Evolutionary conservation across 1,140 invertebrate species (phyloP).

Genomic region (Drosophila leontia): DNA sequence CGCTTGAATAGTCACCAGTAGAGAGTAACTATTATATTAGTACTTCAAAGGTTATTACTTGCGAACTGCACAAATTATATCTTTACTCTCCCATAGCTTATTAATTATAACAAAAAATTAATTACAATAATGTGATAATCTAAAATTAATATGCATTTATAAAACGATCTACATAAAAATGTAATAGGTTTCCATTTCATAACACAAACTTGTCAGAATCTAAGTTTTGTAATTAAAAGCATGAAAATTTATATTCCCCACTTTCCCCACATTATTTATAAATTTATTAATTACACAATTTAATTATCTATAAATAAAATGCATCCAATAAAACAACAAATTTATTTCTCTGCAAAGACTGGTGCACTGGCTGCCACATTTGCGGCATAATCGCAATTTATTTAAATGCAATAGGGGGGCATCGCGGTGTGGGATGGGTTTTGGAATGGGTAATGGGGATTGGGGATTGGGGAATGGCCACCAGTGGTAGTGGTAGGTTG

Average conservation of each 20-base stretch:
- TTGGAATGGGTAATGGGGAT: not conserved
- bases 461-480: slow-evolving; percentile 5
- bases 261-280: not conserved
- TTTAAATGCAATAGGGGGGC: slow-evolving; percentile 68
- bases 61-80: not conserved
- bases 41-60: not conserved
- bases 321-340: not conserved
- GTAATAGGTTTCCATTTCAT: not conserved
- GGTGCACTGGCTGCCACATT: slow-evolving; percentile 69
- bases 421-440: not conserved
- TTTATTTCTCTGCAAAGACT: slow-evolving; percentile 24
- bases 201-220: not conserved
- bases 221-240: not conserved
- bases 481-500: slow-evolving; percentile 1
- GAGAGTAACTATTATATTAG: too few species aligned
- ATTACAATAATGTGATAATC: not conserved
- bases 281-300: not conserved
- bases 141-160: not conserved
- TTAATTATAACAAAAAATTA: too few species aligned
- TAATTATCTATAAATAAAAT: not conserved
- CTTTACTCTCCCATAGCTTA: not conserved
- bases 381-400: slow-evolving; percentile 82
- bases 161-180: not conserved
- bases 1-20: rapidly evolving
- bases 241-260: not conserved